Evolutionary conservation across 2,113 vertebrate genomes (phyloP).

Genomic region (Leptodactylus fuscus): DNA sequence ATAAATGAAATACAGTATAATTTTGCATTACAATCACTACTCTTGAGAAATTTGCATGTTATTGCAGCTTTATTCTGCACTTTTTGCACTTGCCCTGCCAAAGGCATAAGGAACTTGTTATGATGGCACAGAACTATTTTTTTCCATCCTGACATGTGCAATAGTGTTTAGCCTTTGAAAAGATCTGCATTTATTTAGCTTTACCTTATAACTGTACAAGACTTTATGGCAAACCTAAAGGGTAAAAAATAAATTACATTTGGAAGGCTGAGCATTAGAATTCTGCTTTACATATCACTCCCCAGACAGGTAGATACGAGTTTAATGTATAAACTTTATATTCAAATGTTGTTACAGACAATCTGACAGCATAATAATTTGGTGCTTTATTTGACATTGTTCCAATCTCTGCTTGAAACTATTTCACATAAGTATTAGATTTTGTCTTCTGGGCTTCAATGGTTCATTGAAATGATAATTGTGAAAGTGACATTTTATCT

Average conservation of each 20-base stretch:
- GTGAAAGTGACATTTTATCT: background rate
- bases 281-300: constrained; percentile 14
- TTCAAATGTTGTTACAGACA: constrained; percentile 51
- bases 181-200: constrained; percentile 6
- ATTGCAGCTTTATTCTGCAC: background rate
- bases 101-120: background rate
- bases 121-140: background rate
- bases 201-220: background rate
- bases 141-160: background rate
- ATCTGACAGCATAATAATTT: constrained; percentile 51
- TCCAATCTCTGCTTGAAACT: constrained; percentile 3
- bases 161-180: background rate
- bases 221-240: background rate
- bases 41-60: background rate
- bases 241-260: constrained; percentile 34
- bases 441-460: constrained; percentile 14
- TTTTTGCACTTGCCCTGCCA: background rate
- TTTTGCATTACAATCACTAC: background rate
- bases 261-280: background rate
- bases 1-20: no score
- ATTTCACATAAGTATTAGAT: background rate
- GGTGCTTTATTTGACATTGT: constrained; percentile 26
- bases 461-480: constrained; percentile 31
- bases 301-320: constrained; percentile 23
- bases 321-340: constrained; percentile 52